Conservation (phyloP, 2,888 invertebrate genomes). For the Leptinotarsa juncta region DNA sequence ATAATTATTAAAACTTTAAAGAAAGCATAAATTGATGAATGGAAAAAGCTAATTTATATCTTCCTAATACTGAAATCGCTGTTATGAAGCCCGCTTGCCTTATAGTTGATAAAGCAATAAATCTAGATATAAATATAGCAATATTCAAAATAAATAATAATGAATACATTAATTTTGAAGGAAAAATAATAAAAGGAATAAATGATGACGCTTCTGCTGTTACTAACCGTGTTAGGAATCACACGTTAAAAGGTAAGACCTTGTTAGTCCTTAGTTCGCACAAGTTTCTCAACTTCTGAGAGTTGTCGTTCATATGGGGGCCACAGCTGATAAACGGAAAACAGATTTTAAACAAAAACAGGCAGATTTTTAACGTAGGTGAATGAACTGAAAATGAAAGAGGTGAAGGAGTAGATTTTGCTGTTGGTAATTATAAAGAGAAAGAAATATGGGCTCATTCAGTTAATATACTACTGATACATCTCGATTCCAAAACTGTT, state of each 20-base stretch:
- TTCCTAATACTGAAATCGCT: constrained; percentile 65
- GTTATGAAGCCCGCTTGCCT: constrained; percentile 82
- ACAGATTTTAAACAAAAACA: no score
- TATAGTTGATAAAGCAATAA: constrained; percentile 79
- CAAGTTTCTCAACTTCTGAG: no score
- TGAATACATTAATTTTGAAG: constrained; percentile 1
- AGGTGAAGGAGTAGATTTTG: constrained; percentile 35
- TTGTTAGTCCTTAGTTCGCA: no score
- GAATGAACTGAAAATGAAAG: constrained; percentile 32
- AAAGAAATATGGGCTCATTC: constrained; percentile 87
- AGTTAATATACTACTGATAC: constrained; percentile 66
- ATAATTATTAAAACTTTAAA: constrained; percentile 82
- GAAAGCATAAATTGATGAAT: constrained; percentile 79
- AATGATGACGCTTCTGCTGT: constrained; percentile 26
- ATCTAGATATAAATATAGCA: constrained; percentile 24
- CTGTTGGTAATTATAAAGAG: constrained; percentile 70
- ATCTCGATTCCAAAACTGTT: no score
- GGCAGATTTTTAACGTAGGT: constrained; percentile 45
- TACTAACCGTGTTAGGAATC: constrained; percentile 55
- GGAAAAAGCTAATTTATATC: constrained; percentile 73
- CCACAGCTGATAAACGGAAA: no score
- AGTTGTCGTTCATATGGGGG: no score
- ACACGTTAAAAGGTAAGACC: no score
- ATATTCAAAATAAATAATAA: constrained; percentile 19
- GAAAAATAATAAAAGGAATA: constrained; percentile 23